Base-by-base conservation (phyloP, 2,113 vertebrate genomes). In the Melanostigma gelatinosum region DNA sequence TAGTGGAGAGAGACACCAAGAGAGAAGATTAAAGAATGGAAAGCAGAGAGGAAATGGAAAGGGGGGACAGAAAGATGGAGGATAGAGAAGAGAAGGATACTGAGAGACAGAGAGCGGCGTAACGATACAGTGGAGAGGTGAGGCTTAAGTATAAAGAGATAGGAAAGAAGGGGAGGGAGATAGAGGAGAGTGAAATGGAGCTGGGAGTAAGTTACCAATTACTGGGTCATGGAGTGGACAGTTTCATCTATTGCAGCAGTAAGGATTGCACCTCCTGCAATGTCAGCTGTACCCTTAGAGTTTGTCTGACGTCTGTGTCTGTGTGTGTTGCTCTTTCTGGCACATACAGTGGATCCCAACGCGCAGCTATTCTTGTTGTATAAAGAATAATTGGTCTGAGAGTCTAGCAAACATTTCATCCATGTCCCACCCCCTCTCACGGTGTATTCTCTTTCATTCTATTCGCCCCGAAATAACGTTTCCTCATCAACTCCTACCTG, bases 401-500 rank as follows among this genome's bases (percentile, higher is more conserved):
- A 78, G 75, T 55, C 32, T 13, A 48, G 70, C 69, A 77, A 83
- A 42, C 40, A 72, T 60, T 72, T 62, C 66, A 64, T 61, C 27
- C 20, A 50, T 29, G 9, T 60, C 57, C 61, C 38, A 3, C 75
- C 50, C 64, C 72, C 72, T 68, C 40, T 72, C 46, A 40, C 38
- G 66, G 66, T 4, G 6, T 16, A 1, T 11, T 22, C 46, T 42
- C 34, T 42, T 75, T 8, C 38, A 6, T 22, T 60, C 11, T 29
- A 24, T 13, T 8, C 18, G 11, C 13, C 32, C 38, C 29, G 36
- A 48, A 48, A 60, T 77, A 4, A 77, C 1, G 40, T 68, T 65
- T 34, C 3, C 18, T 50, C 48, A 50, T 65, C 52, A 67, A 27
- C 18, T 22, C 80, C 72, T 80, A 99, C 98, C 98, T 96, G 98